A percentile compares a stretch with the other conserved stretches of the same genome.
These are phyloP conservation scores for Nasalis larvatus DNA, from an alignment of 2,113 vertebrate genomes.

Conservation along the genomic window DNA sequence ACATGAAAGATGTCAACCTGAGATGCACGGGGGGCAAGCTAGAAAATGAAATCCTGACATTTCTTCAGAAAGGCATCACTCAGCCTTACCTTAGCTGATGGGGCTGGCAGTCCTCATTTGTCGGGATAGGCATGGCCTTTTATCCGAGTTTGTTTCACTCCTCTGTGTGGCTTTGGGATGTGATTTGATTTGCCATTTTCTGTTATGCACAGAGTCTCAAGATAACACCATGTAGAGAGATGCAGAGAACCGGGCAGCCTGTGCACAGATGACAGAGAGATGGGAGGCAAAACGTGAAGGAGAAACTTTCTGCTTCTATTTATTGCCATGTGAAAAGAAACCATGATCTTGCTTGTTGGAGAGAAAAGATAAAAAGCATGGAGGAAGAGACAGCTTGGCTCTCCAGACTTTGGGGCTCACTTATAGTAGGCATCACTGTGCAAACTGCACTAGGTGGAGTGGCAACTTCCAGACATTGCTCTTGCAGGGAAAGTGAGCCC, in stretches of 20 bases:
- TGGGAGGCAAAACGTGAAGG: neutral
- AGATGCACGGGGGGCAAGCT: neutral
- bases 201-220: neutral
- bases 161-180: neutral
- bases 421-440: neutral
- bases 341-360: neutral
- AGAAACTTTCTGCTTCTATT: neutral
- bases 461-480: neutral
- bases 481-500: neutral
- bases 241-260: neutral
- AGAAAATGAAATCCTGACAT: slow-evolving; percentile 25
- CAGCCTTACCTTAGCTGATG: neutral
- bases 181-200: neutral
- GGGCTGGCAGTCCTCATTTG: neutral
- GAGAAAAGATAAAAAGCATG: neutral
- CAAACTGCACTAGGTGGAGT: too few relatives aligned
- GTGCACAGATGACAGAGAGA: neutral
- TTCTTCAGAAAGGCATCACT: neutral
- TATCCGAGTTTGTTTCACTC: neutral
- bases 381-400: neutral
- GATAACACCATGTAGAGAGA: neutral
- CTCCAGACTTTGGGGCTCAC: neutral
- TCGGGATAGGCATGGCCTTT: neutral
- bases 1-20: neutral
- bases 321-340: neutral